These are phyloP conservation scores for Phodopus roborovskii DNA, from an alignment of 2,113 vertebrate genomes.

Conservation along the genomic window DNA sequence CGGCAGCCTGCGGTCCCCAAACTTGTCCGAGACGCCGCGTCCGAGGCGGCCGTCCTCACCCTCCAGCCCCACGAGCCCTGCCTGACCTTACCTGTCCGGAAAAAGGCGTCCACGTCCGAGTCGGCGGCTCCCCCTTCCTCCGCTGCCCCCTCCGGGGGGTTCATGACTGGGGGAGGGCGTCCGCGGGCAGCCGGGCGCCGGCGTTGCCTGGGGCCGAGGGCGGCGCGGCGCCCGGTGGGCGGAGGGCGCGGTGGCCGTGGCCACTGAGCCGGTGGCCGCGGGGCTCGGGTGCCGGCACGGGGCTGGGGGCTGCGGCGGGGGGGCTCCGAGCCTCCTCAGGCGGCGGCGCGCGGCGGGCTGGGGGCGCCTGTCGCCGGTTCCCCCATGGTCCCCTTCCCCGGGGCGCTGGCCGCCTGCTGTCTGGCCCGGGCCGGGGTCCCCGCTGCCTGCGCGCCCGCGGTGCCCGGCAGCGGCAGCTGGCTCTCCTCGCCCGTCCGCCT, in stretches of 20 bases:
- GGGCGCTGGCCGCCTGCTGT: conserved; percentile 74
- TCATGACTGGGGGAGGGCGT: conserved; percentile 87
- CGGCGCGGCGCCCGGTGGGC: conserved; percentile 82
- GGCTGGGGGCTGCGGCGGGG: conserved; percentile 72
- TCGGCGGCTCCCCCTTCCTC: conserved; percentile 92
- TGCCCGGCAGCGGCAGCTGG: conserved; percentile 70
- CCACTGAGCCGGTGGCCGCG: conserved; percentile 55
- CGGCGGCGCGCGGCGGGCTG: conserved; percentile 66
- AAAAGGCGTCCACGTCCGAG: conserved; percentile 93
- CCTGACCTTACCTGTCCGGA: conserved; percentile 90
- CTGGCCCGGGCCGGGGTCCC: conserved; percentile 50
- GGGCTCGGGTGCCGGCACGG: conserved; percentile 62
- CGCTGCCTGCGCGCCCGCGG: conserved; percentile 63
- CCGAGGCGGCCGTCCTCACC: conserved; percentile 47
- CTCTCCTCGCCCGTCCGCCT: conserved; percentile 69
- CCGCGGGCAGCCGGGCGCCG: conserved; percentile 61
- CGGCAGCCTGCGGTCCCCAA: conserved; percentile 69
- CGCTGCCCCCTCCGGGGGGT: conserved; percentile 89
- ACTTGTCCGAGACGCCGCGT: conserved; percentile 75
- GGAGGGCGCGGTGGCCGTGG: conserved; percentile 70
- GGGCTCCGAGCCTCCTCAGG: conserved; percentile 68
- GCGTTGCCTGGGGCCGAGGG: conserved; percentile 76
- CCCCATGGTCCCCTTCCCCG: conserved; percentile 70
- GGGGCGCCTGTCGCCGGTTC: conserved; percentile 68
- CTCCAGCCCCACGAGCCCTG: conserved; percentile 20